Evolutionary conservation across 2,888 invertebrate species (phyloP).

Genomic region (Allacma fusca): DNA sequence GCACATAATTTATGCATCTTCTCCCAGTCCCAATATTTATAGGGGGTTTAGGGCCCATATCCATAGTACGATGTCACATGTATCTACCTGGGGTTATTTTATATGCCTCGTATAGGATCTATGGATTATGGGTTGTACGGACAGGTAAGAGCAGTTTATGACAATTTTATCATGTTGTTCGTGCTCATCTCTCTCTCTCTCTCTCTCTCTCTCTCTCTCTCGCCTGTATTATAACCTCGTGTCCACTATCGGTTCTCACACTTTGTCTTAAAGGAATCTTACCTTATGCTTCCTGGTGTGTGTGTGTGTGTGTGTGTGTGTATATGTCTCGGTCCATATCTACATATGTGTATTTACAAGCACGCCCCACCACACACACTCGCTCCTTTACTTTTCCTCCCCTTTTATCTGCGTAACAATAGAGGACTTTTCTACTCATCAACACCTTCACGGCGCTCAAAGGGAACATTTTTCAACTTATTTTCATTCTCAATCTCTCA

Average conservation of each 20-base stretch:
- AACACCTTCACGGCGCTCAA: neutral
- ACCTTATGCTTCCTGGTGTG: too few species aligned
- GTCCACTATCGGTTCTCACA: neutral
- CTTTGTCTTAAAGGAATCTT: too few species aligned
- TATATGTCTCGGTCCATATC: too few species aligned
- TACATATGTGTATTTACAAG: too few species aligned
- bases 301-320: too few species aligned
- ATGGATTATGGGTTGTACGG: conserved; percentile 33
- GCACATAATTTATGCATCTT: conserved; percentile 37
- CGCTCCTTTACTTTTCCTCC: neutral
- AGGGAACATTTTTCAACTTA: neutral
- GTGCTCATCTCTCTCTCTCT: conserved; percentile 9
- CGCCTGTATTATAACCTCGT: neutral
- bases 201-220: conserved; percentile 13
- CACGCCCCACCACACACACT: too few species aligned
- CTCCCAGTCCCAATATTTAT: conserved; percentile 3
- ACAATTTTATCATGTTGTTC: conserved; percentile 37
- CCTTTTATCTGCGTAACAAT: neutral
- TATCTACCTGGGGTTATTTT: too few species aligned
- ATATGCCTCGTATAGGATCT: neutral
- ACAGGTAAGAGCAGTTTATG: conserved; percentile 41
- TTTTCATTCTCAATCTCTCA: neutral
- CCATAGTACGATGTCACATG: too few species aligned
- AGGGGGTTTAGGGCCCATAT: too few species aligned
- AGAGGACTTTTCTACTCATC: conserved; percentile 8